These are phyloP conservation scores for Phortica magna DNA, from an alignment of 2,888 invertebrate genomes.

Conservation along the genomic window DNA sequence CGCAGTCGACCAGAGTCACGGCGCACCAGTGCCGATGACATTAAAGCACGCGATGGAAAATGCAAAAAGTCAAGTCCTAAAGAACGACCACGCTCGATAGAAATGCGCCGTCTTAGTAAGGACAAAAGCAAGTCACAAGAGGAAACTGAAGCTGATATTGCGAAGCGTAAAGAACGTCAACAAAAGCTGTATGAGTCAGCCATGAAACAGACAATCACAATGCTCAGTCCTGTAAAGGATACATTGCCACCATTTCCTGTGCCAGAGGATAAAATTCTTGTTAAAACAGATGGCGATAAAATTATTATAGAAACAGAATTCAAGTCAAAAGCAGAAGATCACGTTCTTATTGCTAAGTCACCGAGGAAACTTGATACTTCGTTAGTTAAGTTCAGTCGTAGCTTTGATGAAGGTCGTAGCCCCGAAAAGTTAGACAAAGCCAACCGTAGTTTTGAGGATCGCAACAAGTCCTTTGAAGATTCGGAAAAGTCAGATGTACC, in stretches of 20 bases:
- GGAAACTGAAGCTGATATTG: conserved; percentile 84
- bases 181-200: conserved; percentile 87
- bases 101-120: conserved; percentile 78
- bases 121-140: conserved; percentile 86
- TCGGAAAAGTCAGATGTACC: conserved; percentile 80
- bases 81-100: conserved; percentile 85
- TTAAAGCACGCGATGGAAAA: conserved; percentile 64
- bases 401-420: conserved; percentile 82
- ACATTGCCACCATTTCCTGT: conserved; percentile 85
- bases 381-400: conserved; percentile 81
- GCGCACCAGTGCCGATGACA: conserved; percentile 79
- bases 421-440: conserved; percentile 80
- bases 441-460: conserved; percentile 83
- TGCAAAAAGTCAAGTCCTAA: conserved; percentile 80
- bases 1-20: conserved; percentile 77
- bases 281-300: conserved; percentile 85
- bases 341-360: conserved; percentile 86
- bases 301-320: conserved; percentile 86
- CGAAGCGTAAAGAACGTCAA: conserved; percentile 86
- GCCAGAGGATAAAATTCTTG: conserved; percentile 86
- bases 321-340: conserved; percentile 86
- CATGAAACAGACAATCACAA: conserved; percentile 86
- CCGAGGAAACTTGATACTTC: conserved; percentile 85
- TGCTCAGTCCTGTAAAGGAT: conserved; percentile 87
- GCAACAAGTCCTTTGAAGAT: conserved; percentile 82